A percentile compares a stretch with the other conserved stretches of the same genome.
Conservation (phyloP, 2,113 vertebrate genomes). For the Dipodomys ordii region DNA sequence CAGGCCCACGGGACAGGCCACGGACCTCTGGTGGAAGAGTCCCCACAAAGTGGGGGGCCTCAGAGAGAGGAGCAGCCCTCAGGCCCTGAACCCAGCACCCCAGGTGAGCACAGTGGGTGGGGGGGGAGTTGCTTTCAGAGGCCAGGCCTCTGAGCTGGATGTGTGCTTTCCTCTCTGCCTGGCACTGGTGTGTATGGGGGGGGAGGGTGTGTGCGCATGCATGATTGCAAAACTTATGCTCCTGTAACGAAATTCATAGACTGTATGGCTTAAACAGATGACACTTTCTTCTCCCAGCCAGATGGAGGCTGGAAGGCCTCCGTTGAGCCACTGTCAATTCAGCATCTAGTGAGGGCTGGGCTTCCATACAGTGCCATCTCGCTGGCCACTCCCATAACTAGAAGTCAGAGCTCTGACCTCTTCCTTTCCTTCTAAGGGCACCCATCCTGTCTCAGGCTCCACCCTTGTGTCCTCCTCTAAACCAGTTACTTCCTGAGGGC, state of each 20-base stretch:
- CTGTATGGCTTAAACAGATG: neutral
- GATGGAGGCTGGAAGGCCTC: neutral
- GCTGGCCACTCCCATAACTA: neutral
- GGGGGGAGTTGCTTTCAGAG: neutral
- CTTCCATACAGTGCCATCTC: neutral
- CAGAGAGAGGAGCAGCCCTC: slow-evolving; percentile 47
- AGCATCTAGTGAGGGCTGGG: neutral
- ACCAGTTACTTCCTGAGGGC: neutral
- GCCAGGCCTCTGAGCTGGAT: neutral
- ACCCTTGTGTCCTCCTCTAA: neutral
- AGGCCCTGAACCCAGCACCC: neutral
- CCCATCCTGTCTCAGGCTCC: neutral
- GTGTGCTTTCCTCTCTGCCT: neutral
- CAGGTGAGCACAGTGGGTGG: slow-evolving; percentile 71
- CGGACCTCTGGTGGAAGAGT: slow-evolving; percentile 81
- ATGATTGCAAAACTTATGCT: neutral
- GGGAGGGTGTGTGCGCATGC: too few relatives aligned
- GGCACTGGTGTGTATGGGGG: neutral
- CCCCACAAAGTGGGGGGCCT: slow-evolving; percentile 70
- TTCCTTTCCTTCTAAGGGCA: neutral
- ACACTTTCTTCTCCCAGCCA: neutral
- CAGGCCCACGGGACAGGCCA: slow-evolving; percentile 84
- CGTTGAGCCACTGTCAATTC: neutral
- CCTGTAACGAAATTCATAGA: neutral
- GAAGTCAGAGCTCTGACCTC: neutral